Base-by-base conservation (phyloP, 2,888 invertebrate genomes). In the Mellilla xanthometata region DNA sequence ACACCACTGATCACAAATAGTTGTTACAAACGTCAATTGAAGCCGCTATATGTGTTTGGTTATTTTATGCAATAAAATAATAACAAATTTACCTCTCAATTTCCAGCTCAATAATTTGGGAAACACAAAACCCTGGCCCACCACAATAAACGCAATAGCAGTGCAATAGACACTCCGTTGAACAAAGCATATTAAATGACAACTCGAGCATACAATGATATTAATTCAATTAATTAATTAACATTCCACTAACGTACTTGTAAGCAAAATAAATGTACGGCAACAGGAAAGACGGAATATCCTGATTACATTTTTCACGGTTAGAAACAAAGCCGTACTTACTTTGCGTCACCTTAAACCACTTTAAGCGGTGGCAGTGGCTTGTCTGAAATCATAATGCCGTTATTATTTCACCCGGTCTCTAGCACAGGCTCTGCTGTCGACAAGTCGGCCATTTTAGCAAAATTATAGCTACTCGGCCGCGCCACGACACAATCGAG, bases 381-480 rank as follows among this genome's bases (percentile, higher is more conserved):
- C 73, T 74, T 73, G 82, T 79, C 80, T 82, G 74, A 82, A 81
- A 80, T 78, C 81, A 81, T 83, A 85, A 82, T 81, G 83, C 75
- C 84, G 82, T 83, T 86, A 85, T 85, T 83, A 86, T 85, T 83
- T 84, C 76, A 81, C 72, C 75, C 73, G 63, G 66, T 72, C 71
- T 71, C 80, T 70, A 67, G 72, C 76, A 75, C 68, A 72, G 79
- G 67, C 76, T 67, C 83, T 87, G 87, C 72, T 68, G 84, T 74
- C 81, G 87, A 87, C 87, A 83, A 76, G 83, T 68, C 81, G 74
- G 76, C 86, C 83, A 87, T 87, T 87, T 81, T 78, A 68, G 66
- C 63, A 72, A 79, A 87, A 82, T 86, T 87, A 87, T 87, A 69
- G 84, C 87, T 82, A 80, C 86, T 85, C 81, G 79, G 77, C 76